Evolutionary conservation across 2,797 vertebrate species (phyloP), one percentile per base, ranked within the genome.

Genomic region (Alcedo quadribrachys): DNA sequence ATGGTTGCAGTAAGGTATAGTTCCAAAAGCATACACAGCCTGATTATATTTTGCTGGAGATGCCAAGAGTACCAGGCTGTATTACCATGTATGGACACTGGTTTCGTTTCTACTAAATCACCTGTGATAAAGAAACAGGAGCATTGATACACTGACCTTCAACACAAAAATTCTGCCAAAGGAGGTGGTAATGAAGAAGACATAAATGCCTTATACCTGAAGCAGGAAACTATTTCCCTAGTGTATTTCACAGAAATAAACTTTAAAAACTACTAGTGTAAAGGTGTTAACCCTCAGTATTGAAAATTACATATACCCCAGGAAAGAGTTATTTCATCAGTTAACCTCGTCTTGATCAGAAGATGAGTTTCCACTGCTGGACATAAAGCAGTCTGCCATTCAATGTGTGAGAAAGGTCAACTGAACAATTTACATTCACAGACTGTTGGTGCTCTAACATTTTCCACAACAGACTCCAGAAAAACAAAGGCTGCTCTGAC

Each of bases 391-490:
- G 25, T 85, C 76, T 90, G 58, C 58, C 76, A 75, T 54, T 87
- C 51, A 68, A 8, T 43, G 71, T 62, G 19, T 60, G 43, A 82
- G 24, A 94, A 94, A 93, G 69, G 80, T 91, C 85, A 95, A 28
- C 15, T 21, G 69, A 93, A 85, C 50, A 46, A 83, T 95, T 90
- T 83, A 18, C 62, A 89, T 82, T 87, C 75, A 75, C 60, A 80
- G 32, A 71, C n/a, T 40, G 15, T 62, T 54, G 35, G 37, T 24
- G 11, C 46, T 67, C 40, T 1, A 4, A 63, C 2, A 6, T 85
- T 57, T 75, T 50, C 62, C 19, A 28, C 51, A 67, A 90, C 27
- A 24, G 81, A 63, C 28, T 81, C n/a, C 78, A 70, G 57, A 83
- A 67, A 89, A 87, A 69, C 42, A 75, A 90, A 62, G 37, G 19